A percentile compares a stretch with the other conserved stretches of the same genome.
Conservation (phyloP, 2,113 vertebrate species). For the Cathartes aura region DNA sequence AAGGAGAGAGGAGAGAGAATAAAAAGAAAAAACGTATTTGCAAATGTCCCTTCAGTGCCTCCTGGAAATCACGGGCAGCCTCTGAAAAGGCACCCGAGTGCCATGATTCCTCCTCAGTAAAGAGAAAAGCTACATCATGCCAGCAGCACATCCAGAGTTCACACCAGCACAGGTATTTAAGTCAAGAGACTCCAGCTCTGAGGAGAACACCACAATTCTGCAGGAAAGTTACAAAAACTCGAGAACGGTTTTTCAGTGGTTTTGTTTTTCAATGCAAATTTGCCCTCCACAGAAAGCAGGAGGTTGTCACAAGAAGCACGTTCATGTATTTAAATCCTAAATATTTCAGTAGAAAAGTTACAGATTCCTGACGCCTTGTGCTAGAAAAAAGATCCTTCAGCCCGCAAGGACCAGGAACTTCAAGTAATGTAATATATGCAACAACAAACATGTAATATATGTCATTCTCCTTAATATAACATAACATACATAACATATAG, state of each 20-base stretch:
- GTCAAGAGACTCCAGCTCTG: neutral
- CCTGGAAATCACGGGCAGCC: neutral
- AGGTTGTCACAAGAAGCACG: neutral
- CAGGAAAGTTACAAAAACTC: neutral
- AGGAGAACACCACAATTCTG: neutral
- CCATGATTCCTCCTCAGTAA: neutral
- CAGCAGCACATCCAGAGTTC: neutral
- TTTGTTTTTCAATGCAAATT: neutral
- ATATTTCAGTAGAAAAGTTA: neutral
- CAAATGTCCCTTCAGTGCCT: neutral
- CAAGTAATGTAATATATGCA: neutral
- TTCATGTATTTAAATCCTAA: neutral
- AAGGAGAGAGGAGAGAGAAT: neutral
- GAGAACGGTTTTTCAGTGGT: neutral
- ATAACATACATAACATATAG: neutral
- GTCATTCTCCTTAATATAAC: neutral
- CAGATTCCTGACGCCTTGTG: neutral
- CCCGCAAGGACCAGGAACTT: neutral
- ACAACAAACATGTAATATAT: no score
- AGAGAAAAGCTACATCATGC: neutral
- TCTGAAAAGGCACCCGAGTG: accelerated
- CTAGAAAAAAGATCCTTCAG: neutral
- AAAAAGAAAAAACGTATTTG: neutral
- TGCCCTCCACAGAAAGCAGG: neutral
- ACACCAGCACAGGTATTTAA: neutral